A percentile compares a stretch with the other conserved stretches of the same genome.
Conservation (phyloP, 1,140 invertebrate species). For the Lutraria rhynchaena region DNA sequence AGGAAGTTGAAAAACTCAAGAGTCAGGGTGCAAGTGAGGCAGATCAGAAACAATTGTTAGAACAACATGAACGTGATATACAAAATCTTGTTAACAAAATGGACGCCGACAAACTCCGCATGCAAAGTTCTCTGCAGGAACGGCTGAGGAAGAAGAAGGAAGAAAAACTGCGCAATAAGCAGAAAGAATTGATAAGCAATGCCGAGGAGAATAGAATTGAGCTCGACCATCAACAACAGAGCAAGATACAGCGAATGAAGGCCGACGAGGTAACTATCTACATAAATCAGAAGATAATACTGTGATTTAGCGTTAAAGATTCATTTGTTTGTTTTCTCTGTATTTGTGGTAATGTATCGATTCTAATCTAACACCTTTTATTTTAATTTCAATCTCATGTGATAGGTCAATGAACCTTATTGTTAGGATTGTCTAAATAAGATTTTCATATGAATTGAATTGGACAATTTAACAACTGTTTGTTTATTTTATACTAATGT, state of each 20-base stretch:
- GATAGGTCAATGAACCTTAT: too few relatives aligned
- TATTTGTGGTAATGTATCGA: too few relatives aligned
- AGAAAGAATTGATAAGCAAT: constrained; percentile 71
- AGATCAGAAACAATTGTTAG: constrained; percentile 75
- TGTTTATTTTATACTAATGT: too few relatives aligned
- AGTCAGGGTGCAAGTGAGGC: constrained; percentile 73
- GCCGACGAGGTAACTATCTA: constrained; percentile 72
- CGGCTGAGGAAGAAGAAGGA: constrained; percentile 72
- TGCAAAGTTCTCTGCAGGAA: constrained; percentile 78
- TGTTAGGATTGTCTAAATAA: too few relatives aligned
- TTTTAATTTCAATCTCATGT: too few relatives aligned
- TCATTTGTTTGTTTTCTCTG: too few relatives aligned
- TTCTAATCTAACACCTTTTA: too few relatives aligned
- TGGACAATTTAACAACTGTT: too few relatives aligned
- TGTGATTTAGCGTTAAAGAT: too few relatives aligned
- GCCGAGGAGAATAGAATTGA: constrained; percentile 69
- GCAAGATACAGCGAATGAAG: constrained; percentile 72
- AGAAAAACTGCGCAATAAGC: constrained; percentile 71
- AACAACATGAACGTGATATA: constrained; percentile 75
- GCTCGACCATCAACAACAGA: constrained; percentile 71
- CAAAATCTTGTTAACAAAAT: constrained; percentile 77
- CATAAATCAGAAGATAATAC: too few relatives aligned
- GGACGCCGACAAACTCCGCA: constrained; percentile 78
- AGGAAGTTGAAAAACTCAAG: constrained; percentile 73
- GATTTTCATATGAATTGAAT: too few relatives aligned